Base-by-base conservation (phyloP, 2,888 invertebrate species). In the Agonopterix subpropinquella region DNA sequence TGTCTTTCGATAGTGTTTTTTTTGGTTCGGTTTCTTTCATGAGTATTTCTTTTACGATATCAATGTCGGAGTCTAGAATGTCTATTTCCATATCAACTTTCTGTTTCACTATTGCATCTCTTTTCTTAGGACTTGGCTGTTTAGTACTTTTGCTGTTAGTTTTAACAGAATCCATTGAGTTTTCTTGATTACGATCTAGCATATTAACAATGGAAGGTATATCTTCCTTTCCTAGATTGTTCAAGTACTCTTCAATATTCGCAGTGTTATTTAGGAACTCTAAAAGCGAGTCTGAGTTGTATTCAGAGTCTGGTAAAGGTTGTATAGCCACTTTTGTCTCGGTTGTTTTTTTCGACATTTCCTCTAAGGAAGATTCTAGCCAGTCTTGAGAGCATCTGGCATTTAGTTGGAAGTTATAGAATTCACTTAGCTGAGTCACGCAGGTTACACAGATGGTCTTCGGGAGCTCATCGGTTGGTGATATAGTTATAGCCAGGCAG, bases 181-280 rank as follows among this genome's bases (percentile, higher is more conserved):
- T 69, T 44, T 78, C 77, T 47, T 67, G 58, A 51, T 83, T 83
- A 56, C 71, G 79, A 47, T 88, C 86, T 11, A 89, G 58, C 75
- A 88, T 80, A 43, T 78, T 84, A 0, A 83, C 84, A 53, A 88
- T 80, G 11, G 81, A 79, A 3, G 88, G 87, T 56, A 88, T 85
- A 53, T 88, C 88, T 64, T 87, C 87, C 51, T 83, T 87, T 2
- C 87, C 84, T 42, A 87, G 67, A 53, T 80, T 86, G 52, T 82
- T 81, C 44, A 86, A 61, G 54, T 87, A 86, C 55, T 87, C 82
- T 50, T 86, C 84, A 8, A 87, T 86, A 50, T 88, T 87, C 1
- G 78, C 84, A 37, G 85, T 87, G 51, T 82, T 88, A 53, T 89
- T 88, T 35, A 89, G 55, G 58, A 89, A 89, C 55, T 89, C 88